Evolutionary conservation across 2,797 vertebrate genomes (phyloP), one percentile per base, ranked within the genome.

Genomic region (Betta splendens): DNA sequence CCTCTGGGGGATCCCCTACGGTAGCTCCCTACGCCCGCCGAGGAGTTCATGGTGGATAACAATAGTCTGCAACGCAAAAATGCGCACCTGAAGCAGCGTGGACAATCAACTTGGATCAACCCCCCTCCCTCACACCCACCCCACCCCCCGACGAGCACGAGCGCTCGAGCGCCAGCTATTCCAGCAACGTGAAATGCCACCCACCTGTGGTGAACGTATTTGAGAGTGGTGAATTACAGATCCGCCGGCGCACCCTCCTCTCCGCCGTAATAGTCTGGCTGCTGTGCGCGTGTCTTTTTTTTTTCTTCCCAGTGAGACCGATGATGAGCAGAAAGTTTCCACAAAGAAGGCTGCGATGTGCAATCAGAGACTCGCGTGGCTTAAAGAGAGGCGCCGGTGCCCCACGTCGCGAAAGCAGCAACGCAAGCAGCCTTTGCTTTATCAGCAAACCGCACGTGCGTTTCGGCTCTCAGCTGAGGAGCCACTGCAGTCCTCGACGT

Each of bases 21-120:
- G 79, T 91, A 92, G 83, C 88, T 90, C 36, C 90, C 84, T n/a
- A 53, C 89, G 48, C 91, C 90, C 50, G 91, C 91, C 29, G 92
- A 91, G 47, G 91, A 85, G 89, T 92, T 92, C 91, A 92, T 93
- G 80, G 65, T 84, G 59, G 21, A 23, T 2, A 59, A 46, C 33
- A 52, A 50, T 7, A 16, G 12, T 56, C 70, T 73, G 64, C 51
- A 77, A 72, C 6, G 22, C 21, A 53, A 61, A 31, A 37, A 69
- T 10, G 72, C 58, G 57, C 73, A 82, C 59, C 71, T 77, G 60
- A 64, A 69, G 25, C 33, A 20, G 21, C 23, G 28, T 22, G 55
- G 44, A 50, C 35, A 64, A 62, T 26, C 44, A 71, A 65, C 69
- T 81, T 68, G 54, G 7, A 47, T 44, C 5, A 20, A 29, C 40